Evolutionary conservation across 2,113 vertebrate species (phyloP).

Genomic region (Rana temporaria): DNA sequence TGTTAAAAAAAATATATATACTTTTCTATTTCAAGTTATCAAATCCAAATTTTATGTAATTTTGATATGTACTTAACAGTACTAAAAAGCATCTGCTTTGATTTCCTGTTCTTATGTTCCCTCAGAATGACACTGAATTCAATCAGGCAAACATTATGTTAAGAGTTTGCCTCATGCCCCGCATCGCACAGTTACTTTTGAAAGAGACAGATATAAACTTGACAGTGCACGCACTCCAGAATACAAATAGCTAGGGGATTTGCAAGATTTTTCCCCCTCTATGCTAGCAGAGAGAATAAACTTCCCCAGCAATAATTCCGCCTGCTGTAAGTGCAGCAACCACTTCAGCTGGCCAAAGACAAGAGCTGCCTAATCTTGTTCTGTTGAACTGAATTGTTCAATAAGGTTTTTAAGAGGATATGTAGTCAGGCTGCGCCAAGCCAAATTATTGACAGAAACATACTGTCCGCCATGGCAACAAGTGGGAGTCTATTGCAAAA

Average conservation of each 20-base stretch:
- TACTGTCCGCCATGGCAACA: constrained; percentile 78
- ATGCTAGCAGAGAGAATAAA: constrained; percentile 59
- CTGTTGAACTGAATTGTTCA: constrained; percentile 69
- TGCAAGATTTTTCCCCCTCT: constrained; percentile 53
- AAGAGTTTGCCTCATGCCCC: constrained; percentile 41
- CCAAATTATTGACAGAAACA: constrained; percentile 82
- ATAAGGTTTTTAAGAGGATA: constrained; percentile 73
- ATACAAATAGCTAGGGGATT: constrained; percentile 49
- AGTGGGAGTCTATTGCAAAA: constrained; percentile 72
- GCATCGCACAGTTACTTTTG: constrained; percentile 49
- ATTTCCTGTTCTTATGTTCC: constrained; percentile 42
- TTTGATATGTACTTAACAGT: background rate
- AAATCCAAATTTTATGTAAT: background rate
- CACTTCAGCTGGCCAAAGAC: constrained; percentile 69
- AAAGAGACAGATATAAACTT: constrained; percentile 60
- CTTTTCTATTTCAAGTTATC: background rate
- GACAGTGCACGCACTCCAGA: constrained; percentile 59
- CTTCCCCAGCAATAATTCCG: constrained; percentile 63
- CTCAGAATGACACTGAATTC: constrained; percentile 33
- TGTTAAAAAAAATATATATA: background rate
- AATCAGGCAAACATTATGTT: constrained; percentile 46
- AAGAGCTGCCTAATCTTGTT: constrained; percentile 72
- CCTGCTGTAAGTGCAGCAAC: constrained; percentile 63
- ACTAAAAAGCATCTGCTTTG: constrained; percentile 9
- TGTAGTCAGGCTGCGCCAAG: constrained; percentile 66